Evolutionary conservation across 2,888 invertebrate genomes (phyloP).

Genomic region (Melanophora roralis): DNA sequence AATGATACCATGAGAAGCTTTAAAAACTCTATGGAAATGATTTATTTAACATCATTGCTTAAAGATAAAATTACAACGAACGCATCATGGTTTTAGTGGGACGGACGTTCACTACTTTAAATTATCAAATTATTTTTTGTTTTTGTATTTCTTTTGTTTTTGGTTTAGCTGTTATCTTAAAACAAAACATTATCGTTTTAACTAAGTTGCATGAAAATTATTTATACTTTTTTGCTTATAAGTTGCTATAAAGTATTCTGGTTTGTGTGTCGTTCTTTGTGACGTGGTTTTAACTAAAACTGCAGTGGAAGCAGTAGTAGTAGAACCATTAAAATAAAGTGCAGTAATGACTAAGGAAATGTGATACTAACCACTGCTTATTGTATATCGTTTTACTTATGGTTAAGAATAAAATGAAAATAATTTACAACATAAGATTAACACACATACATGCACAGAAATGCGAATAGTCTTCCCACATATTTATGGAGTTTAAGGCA

Average conservation of each 20-base stretch:
- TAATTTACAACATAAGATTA: not conserved
- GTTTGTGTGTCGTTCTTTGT: not conserved
- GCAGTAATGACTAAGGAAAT: conserved; percentile 50
- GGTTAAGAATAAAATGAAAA: not conserved
- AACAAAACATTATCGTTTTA: conserved; percentile 34
- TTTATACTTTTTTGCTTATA: not conserved
- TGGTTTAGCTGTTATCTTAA: not conserved
- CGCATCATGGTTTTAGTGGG: conserved; percentile 16
- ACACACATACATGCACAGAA: not conserved
- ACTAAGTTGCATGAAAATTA: conserved; percentile 35
- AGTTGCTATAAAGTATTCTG: not conserved
- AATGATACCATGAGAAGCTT: conserved; percentile 24
- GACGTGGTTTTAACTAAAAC: conserved; percentile 9
- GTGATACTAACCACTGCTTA: conserved; percentile 33
- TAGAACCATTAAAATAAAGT: conserved; percentile 42
- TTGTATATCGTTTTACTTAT: not conserved
- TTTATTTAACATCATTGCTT: conserved; percentile 9
- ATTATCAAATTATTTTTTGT: conserved; percentile 13
- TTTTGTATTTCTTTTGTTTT: not conserved
- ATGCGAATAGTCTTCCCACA: not conserved
- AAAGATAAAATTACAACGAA: conserved; percentile 21
- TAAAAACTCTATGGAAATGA: conserved; percentile 14
- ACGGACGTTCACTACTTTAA: conserved; percentile 22
- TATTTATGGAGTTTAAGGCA: not conserved
- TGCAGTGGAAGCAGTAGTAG: not conserved